Base-by-base conservation (phyloP, 2,113 vertebrate species). In the Alethe castanea region DNA sequence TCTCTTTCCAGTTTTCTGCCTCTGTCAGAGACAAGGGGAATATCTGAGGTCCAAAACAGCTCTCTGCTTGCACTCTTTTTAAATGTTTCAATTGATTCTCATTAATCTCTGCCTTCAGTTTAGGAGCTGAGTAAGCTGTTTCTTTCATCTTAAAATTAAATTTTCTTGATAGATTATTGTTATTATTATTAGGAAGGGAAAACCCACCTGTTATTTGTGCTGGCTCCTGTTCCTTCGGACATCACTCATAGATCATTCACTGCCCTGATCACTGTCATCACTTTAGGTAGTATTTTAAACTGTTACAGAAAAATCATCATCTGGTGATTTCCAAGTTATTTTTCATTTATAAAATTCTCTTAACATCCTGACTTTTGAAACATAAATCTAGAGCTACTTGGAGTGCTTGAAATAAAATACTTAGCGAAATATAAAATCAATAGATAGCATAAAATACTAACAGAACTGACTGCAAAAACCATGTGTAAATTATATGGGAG, bases 41-140 rank as follows among this genome's bases (percentile, higher is more conserved):
- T 48, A 64, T 73, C 13, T 59, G 82, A 80, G 45, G 70, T 92
- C 92, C 57, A 92, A 92, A 94, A 88, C 54, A 92, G 88, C 76
- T 83, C 86, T 81, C 64, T 80, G 57, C 18, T 79, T 87, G 72
- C 82, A 96, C 87, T 96, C 85, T 64, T 96, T 95, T 95, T 94
- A 97, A 97, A 98, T 96, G 92, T 92, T 96, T 97, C 81, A 90
- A 98, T 97, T 84, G 95, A 98, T 98, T 98, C 95, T 97, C 98
- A 98, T 98, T 98, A 97, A 98, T 96, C 86, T 96, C 86, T 97
- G 84, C 81, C 92, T 92, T 94, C 91, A 96, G 93, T 94, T 97
- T 91, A 88, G 88, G 84, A 96, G 95, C 95, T 97, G 95, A 93
- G 62, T 95, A 97, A 97, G 95, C 91, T 83, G 2, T 88, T 95